Conservation (phyloP, 2,888 invertebrate genomes). For the Drosophila seclusa region DNA sequence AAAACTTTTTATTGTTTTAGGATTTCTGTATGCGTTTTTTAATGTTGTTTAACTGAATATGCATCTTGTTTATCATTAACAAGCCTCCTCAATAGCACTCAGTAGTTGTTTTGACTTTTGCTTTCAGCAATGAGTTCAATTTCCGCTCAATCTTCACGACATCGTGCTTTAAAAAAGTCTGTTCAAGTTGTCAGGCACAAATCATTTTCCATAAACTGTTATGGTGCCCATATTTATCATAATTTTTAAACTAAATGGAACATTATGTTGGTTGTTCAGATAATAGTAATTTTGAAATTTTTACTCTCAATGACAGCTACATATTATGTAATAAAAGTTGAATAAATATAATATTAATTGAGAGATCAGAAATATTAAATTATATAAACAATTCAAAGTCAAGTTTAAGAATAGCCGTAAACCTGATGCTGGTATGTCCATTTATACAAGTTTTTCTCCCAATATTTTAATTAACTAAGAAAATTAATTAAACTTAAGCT, state of each 20-base stretch:
- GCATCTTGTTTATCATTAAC: background rate
- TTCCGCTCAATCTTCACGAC: constrained; percentile 57
- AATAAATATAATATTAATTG: background rate
- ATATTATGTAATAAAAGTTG: background rate
- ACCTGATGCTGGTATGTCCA: background rate
- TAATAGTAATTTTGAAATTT: background rate
- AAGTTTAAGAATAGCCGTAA: background rate
- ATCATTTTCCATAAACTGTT: background rate
- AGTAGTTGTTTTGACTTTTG: constrained; percentile 21
- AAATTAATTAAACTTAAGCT: constrained; percentile 6
- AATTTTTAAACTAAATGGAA: background rate
- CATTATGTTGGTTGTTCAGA: background rate
- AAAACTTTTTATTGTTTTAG: constrained; percentile 23
- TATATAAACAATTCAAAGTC: background rate
- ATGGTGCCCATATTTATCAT: background rate
- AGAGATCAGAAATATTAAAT: background rate
- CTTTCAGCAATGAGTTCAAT: constrained; percentile 36
- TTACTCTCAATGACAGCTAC: background rate
- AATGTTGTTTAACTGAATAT: constrained; percentile 1
- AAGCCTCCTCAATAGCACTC: constrained; percentile 3
- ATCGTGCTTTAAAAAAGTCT: constrained; percentile 52
- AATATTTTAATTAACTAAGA: constrained; percentile 15
- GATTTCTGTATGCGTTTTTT: constrained; percentile 11
- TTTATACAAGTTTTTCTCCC: constrained; percentile 5
- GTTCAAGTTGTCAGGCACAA: background rate